Conservation (phyloP, 1,140 invertebrate genomes). For the Lutraria rhynchaena region DNA sequence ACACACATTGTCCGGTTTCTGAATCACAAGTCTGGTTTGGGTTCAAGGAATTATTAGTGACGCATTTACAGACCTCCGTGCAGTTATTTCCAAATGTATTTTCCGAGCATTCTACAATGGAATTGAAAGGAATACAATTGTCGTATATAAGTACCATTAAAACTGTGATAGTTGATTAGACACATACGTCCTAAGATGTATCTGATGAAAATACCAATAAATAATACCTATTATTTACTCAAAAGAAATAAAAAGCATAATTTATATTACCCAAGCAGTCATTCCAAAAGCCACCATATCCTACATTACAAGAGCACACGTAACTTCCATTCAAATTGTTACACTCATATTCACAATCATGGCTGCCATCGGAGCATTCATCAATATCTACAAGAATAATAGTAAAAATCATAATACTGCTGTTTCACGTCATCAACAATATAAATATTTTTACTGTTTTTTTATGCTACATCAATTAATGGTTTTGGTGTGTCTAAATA, state of each 20-base stretch:
- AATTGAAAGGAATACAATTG: neutral
- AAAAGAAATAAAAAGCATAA: neutral
- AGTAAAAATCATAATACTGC: neutral
- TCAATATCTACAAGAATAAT: conserved; percentile 4
- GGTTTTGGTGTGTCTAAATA: too few relatives aligned
- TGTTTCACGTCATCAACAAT: neutral
- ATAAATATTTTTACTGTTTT: neutral
- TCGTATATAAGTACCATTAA: neutral
- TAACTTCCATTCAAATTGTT: conserved; percentile 6
- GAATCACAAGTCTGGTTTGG: neutral
- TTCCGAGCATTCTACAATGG: neutral
- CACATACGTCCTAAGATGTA: neutral
- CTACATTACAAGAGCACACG: neutral
- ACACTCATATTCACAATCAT: conserved; percentile 1
- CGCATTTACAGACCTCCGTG: neutral
- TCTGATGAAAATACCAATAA: neutral
- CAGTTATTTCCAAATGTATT: conserved; percentile 24
- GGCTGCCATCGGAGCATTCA: conserved; percentile 16
- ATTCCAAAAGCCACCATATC: neutral
- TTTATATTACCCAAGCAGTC: neutral
- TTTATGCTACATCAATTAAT: neutral
- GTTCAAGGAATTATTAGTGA: neutral
- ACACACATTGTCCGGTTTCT: neutral
- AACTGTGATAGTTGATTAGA: neutral
- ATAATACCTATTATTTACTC: neutral